Base-by-base conservation (phyloP, 2,888 invertebrate species). In the Coleophora deauratella region DNA sequence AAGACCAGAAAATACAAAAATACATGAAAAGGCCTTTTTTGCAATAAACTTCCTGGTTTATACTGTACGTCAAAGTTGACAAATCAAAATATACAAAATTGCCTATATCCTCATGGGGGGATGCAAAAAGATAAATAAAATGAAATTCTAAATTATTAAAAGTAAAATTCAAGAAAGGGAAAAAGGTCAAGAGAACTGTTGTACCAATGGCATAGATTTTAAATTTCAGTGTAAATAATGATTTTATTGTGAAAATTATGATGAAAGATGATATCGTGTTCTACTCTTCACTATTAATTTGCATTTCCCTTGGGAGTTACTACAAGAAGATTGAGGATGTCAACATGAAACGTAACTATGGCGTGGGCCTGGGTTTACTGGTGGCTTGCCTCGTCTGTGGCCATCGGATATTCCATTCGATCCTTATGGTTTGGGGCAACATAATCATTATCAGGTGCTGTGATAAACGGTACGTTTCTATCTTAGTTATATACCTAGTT, bases 321-420 rank as follows among this genome's bases (percentile, higher is more conserved):
- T 90, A 91, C 57, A 87, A 89, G 47, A 77, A 77, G 50, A 87
- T 92, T 21, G 64, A 74, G 14, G 76, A 88, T 52, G 54, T 64
- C 2, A 60, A 74, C 1, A 54, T 66, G 27, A 90, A 88, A 62
- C 88, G 89, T 56, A 87, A 87, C 68, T 74, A 87, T 37, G 89
- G 91, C 3, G 89, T 90, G 0, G 66, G 84, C 0, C 59, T 91
- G 7, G 93, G 93, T 3, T 55, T 92, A 21, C 40, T 87, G 4
- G 68, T 91, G 11, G 73, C 87, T 1, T 69, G 81, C 34, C 56
- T 90, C 13, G 88, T 91, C 21, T 91, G 92, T 41, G 90, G 92
- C 13, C 54, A 72, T 38, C 84, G 90, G 44, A 72, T 88, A 14
- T 55, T 88, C 40, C 91, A 92, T 62, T 85, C 88, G 0, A 50